Evolutionary conservation across 2,888 invertebrate species (phyloP).

Genomic region (Malthinus flaveolus): DNA sequence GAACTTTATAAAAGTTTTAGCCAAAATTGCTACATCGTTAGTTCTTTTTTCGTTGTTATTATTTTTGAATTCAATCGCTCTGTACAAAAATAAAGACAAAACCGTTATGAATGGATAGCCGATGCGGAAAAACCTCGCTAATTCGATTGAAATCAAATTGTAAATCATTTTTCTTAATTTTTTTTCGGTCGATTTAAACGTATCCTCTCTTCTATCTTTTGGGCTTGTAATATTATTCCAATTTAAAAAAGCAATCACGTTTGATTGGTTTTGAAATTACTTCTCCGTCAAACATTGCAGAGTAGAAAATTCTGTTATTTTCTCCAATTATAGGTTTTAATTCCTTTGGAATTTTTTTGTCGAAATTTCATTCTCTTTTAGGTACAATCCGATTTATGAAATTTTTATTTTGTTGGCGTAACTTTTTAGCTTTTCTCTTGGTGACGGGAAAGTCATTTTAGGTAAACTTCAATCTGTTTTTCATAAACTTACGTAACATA

Average conservation of each 20-base stretch:
- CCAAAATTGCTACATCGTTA: background rate
- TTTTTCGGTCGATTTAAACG: constrained; percentile 1
- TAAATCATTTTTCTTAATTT: background rate
- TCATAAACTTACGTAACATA: constrained; percentile 7
- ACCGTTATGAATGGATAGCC: background rate
- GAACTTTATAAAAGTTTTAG: constrained; percentile 1
- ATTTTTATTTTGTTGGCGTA: too few species aligned
- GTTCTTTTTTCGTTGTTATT: background rate
- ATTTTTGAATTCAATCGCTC: background rate
- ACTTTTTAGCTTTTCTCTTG: too few species aligned
- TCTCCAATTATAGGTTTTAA: constrained; percentile 12
- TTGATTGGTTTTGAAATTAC: constrained; percentile 20
- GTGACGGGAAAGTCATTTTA: background rate
- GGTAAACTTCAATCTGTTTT: constrained; percentile 1
- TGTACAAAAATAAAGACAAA: background rate
- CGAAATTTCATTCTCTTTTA: too few species aligned
- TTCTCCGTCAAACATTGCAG: constrained; percentile 19
- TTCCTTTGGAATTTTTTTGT: background rate
- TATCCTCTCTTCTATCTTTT: background rate
- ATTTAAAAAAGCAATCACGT: constrained; percentile 24
- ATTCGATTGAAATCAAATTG: background rate
- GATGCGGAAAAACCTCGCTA: background rate
- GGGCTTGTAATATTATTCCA: constrained; percentile 10
- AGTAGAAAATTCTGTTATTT: constrained; percentile 14
- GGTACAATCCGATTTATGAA: too few species aligned